Percentiles rank a stretch among this genome's conserved stretches.
Evolutionary conservation across 1,140 invertebrate species (phyloP).

Genomic region (Drosophila nikananu): DNA sequence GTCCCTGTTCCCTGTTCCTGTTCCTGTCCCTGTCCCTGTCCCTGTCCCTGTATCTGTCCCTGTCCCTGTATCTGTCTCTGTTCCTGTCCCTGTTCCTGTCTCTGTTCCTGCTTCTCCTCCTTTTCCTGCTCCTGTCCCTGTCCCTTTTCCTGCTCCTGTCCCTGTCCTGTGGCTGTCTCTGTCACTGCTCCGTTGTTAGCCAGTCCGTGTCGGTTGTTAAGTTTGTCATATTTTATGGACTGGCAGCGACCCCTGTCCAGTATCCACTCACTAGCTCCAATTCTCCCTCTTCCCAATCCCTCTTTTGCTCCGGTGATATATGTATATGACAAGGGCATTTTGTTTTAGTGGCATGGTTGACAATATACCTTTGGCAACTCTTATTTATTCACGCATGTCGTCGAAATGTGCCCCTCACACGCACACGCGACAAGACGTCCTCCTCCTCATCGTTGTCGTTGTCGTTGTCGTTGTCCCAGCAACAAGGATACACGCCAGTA

Average conservation of each 20-base stretch:
- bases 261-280: conserved; percentile 10
- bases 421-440: conserved; percentile 58
- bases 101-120: too few relatives aligned
- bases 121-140: neutral
- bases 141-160: conserved; percentile 11
- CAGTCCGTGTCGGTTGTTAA: conserved; percentile 68
- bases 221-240: conserved; percentile 80
- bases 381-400: conserved; percentile 78
- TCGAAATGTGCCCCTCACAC: conserved; percentile 73
- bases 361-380: conserved; percentile 73
- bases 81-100: too few relatives aligned
- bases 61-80: too few relatives aligned
- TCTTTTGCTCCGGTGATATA: conserved; percentile 63
- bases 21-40: neutral
- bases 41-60: too few relatives aligned
- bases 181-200: conserved; percentile 47
- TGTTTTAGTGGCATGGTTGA: conserved; percentile 80
- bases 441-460: neutral
- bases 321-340: conserved; percentile 80
- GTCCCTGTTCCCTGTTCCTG: too few relatives aligned
- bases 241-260: conserved; percentile 39
- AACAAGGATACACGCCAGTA: conserved; percentile 17
- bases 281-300: neutral
- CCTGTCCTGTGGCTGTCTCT: conserved; percentile 11
- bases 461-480: conserved; percentile 1